Percentiles rank a stretch among this genome's conserved stretches.
phyloP scores from a whole-genome alignment of 2,113 vertebrate species.

The Mesitornis unicolor region DNA sequence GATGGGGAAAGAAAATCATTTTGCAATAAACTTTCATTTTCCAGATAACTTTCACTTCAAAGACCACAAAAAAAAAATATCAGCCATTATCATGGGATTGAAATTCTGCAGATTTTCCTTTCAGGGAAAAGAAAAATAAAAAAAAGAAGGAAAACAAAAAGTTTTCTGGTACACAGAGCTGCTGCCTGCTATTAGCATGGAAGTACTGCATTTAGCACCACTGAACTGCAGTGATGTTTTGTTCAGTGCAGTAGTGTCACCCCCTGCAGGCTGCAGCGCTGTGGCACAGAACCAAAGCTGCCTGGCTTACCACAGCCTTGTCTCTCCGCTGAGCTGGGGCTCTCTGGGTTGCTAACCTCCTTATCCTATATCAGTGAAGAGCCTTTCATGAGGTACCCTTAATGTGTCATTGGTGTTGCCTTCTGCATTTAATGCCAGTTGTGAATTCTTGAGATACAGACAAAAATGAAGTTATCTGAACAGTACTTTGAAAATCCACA shows the following conservation, averaged over 20 bases:
- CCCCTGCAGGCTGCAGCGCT: neutral
- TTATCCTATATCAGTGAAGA: neutral
- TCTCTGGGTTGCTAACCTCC: neutral
- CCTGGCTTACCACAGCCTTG: neutral
- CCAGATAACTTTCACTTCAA: neutral
- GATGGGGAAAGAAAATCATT: neutral
- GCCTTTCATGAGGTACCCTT: neutral
- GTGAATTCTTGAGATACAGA: neutral
- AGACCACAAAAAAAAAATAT: neutral
- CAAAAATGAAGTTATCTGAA: neutral
- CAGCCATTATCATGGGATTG: accelerated
- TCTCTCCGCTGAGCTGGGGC: neutral
- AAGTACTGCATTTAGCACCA: neutral
- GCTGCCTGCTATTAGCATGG: neutral
- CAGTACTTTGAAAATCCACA: neutral
- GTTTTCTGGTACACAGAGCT: neutral
- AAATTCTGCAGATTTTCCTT: neutral
- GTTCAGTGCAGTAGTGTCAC: neutral
- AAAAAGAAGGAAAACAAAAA: no score
- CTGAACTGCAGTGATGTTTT: neutral
- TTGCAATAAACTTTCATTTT: neutral
- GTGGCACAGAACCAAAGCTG: neutral
- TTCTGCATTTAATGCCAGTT: neutral
- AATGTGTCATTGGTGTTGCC: neutral
- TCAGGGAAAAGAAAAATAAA: neutral